These are phyloP conservation scores for Fulica atra DNA, from an alignment of 2,113 vertebrate genomes.

Conservation along the genomic window DNA sequence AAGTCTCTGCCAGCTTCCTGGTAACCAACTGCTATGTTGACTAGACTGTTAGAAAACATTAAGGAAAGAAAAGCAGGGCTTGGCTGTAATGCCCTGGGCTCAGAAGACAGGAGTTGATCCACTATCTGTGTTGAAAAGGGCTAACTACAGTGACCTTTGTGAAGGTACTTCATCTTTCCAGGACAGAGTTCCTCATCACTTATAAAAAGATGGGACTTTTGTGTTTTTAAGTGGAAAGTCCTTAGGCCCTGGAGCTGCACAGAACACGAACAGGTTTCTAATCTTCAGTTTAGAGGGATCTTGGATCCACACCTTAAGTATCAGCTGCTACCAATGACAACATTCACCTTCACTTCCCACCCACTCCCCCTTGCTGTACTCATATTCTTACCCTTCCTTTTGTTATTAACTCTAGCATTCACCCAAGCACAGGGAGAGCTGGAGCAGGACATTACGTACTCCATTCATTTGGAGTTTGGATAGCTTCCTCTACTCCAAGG, in stretches of 20 bases:
- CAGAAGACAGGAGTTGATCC: not conserved
- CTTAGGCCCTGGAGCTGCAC: not conserved
- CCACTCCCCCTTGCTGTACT: rapidly evolving
- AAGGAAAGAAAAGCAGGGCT: not conserved
- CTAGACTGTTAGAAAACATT: not conserved
- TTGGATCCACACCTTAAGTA: not conserved
- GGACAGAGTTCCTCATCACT: not conserved
- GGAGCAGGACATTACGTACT: not conserved
- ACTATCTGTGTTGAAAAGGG: not conserved
- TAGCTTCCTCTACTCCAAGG: not conserved
- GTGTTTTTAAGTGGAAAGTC: not conserved
- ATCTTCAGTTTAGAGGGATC: not conserved
- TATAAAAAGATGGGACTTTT: not conserved
- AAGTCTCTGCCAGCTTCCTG: not conserved
- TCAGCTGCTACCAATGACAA: not conserved
- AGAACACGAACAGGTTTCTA: not conserved
- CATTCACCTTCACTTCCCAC: not conserved
- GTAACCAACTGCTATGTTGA: constrained; percentile 35
- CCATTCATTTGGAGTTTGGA: not conserved
- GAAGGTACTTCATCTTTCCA: not conserved
- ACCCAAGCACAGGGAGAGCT: not conserved
- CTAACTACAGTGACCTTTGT: not conserved
- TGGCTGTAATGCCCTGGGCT: not conserved
- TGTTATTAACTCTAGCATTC: not conserved
- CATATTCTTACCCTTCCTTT: not conserved